Conservation (phyloP, 2,797 vertebrate genomes). For the Pelochelys cantorii region DNA sequence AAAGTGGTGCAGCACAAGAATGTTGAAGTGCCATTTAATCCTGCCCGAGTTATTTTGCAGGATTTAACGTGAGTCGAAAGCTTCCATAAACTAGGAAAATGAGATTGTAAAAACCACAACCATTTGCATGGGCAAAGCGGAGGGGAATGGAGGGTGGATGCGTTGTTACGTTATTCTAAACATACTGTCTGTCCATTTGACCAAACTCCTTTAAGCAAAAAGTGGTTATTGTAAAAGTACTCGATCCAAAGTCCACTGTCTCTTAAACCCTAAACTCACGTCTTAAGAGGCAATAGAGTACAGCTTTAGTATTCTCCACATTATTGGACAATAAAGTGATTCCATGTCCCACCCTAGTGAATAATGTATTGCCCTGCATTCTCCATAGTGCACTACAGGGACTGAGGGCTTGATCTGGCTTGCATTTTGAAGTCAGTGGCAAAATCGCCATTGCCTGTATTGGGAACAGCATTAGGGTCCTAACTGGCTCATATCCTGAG, state of each 20-base stretch:
- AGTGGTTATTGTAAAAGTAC: not conserved
- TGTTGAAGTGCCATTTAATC: conserved; percentile 96
- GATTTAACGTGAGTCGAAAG: conserved; percentile 92
- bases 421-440: not conserved
- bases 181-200: not conserved
- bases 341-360: not conserved
- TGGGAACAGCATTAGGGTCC: not conserved
- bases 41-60: conserved; percentile 96
- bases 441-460: not conserved
- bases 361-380: not conserved
- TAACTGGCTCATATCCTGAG: not conserved
- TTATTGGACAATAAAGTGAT: not conserved
- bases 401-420: not conserved
- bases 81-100: not conserved
- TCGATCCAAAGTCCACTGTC: not conserved
- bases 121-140: not conserved
- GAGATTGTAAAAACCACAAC: not conserved
- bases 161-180: not conserved
- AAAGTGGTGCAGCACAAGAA: conserved; percentile 87
- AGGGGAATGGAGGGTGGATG: not conserved
- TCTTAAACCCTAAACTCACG: not conserved
- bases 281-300: not conserved
- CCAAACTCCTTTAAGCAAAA: not conserved
- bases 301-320: rapidly evolving
- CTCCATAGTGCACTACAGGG: not conserved